Evolutionary conservation across 1,140 invertebrate species (phyloP), one percentile per base, ranked within the genome.

Genomic region (Zaprionus tsacasi): DNA sequence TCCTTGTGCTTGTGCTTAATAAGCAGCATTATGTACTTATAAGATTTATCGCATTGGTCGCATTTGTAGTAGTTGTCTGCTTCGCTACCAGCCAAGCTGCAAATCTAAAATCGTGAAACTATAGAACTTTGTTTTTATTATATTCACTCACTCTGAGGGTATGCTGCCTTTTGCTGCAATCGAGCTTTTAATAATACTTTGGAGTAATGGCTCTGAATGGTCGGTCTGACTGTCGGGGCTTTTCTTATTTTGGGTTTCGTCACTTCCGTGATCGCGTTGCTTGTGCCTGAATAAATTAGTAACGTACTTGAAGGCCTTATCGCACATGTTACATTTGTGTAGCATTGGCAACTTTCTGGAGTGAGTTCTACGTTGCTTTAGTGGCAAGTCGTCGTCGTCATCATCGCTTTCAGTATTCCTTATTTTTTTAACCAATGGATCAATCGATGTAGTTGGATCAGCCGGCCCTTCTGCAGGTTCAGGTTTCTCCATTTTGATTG

Each of bases 61-160:
- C 82, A 87, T 30, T 88, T 87, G 45, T 87, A 87, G 35, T 87
- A 88, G 48, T 69, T 77, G n/a, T 88, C 83, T n/a, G 13, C n/a
- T n/a, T 48, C 56, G 6, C 48, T 59, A 25, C n/a, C 54, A 11
- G 77, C 70, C 48, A 52, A 15, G 8, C 66, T 75, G 25, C 38
- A 25, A 52, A 10, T 45, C 7, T 8, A 10, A n/a, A 21, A 11
- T 21, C 45, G 13, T 50, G 6, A 60, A 10, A 21, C 33, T 11
- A 33, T 21, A 17, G 1, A 15, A 1, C 8, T 38, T 3, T 17
- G 8, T 5, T 43, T 1, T 17, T 5, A 1, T 17, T 6, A 15
- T 2, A 45, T 15, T 15, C n/a, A 45, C 75, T 68, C 63, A 77
- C 75, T 77, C 63, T 25, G 52, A 56, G 0, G 66, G 57, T 10